Conservation (phyloP, 2,888 invertebrate species). For the Pterostichus niger region DNA sequence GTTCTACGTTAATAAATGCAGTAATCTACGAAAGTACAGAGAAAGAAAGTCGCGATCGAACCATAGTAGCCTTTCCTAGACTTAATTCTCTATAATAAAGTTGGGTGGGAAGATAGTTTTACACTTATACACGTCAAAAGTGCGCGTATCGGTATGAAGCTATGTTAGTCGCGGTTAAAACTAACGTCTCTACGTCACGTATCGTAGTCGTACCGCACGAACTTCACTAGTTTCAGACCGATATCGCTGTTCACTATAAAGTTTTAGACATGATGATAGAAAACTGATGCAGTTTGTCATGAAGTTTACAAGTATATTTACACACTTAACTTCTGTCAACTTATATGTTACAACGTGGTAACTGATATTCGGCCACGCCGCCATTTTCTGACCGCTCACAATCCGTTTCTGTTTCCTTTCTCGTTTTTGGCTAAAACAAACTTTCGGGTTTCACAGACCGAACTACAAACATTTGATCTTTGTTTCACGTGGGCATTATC, state of each 20-base stretch:
- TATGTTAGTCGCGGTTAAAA: not conserved
- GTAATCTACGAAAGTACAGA: constrained; percentile 35
- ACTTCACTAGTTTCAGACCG: constrained; percentile 40
- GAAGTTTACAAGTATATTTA: constrained; percentile 66
- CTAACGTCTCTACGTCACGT: not conserved
- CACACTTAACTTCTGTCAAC: constrained; percentile 63
- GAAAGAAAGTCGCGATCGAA: not conserved
- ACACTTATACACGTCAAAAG: constrained; percentile 66
- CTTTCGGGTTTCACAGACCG: not conserved
- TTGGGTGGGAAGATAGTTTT: constrained; percentile 65
- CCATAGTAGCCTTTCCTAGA: constrained; percentile 55
- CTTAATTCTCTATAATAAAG: constrained; percentile 64
- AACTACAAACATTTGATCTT: constrained; percentile 23
- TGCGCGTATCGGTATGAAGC: constrained; percentile 52
- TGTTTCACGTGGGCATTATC: constrained; percentile 12
- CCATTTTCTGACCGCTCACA: constrained; percentile 38
- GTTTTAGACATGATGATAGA: constrained; percentile 66
- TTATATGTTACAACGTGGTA: constrained; percentile 64
- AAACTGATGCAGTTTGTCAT: constrained; percentile 66
- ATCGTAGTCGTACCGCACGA: not conserved
- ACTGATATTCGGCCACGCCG: constrained; percentile 57
- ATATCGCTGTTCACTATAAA: constrained; percentile 54
- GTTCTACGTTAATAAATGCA: constrained; percentile 12
- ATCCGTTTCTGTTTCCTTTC: not conserved
- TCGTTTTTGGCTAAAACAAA: constrained; percentile 15